Percentiles rank a stretch among this genome's conserved stretches.
Conservation (phyloP, 1,140 invertebrate species). For the Bombus ignitus region DNA sequence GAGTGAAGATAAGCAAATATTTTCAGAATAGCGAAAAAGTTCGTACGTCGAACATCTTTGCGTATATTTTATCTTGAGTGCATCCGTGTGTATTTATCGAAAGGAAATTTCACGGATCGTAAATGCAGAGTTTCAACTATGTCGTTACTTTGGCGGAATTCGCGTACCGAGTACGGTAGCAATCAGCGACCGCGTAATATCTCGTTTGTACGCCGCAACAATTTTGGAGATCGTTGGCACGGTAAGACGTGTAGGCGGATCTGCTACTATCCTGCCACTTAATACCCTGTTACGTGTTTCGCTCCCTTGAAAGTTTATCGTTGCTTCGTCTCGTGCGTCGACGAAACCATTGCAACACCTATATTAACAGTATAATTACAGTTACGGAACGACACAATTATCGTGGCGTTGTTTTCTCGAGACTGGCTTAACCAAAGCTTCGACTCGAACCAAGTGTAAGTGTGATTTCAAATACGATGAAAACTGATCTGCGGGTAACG, state of each 20-base stretch:
- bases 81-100: neutral
- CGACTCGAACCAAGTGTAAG: neutral
- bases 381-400: neutral
- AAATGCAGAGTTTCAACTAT: neutral
- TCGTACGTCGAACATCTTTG: no score
- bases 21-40: no score
- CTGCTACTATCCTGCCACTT: neutral
- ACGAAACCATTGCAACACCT: neutral
- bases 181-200: neutral
- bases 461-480: neutral
- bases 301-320: neutral
- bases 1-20: no score
- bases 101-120: neutral
- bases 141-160: no score
- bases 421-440: no score
- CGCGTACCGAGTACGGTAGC: neutral
- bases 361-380: constrained; percentile 18
- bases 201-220: neutral
- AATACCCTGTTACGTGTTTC: neutral
- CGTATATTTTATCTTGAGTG: no score
- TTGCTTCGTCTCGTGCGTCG: neutral
- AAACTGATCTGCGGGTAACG: neutral
- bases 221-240: constrained; percentile 21
- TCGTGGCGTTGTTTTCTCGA: neutral
- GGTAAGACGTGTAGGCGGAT: neutral